Evolutionary conservation across 2,797 vertebrate species (phyloP).

Genomic region (Coilia nasus): DNA sequence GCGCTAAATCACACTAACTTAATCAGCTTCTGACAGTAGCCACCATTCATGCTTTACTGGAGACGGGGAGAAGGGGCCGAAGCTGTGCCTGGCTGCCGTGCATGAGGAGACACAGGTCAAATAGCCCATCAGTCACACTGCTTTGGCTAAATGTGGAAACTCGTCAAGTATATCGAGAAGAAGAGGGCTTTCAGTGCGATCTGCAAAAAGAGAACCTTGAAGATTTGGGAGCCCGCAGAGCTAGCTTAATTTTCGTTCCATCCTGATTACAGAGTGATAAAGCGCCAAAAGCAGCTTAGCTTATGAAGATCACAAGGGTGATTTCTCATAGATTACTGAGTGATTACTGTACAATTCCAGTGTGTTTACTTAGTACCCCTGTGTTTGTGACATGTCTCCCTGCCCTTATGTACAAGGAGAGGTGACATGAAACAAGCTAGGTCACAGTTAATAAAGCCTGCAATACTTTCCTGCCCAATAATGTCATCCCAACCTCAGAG

Average conservation of each 20-base stretch:
- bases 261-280: conserved; percentile 31
- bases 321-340: not conserved
- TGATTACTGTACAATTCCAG: not conserved
- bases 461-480: not conserved
- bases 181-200: conserved; percentile 5
- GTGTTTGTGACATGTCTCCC: not conserved
- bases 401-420: not conserved
- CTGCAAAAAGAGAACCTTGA: conserved; percentile 6
- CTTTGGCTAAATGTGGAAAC: not conserved
- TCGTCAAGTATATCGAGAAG: not conserved
- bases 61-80: not conserved
- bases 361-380: not conserved
- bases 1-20: conserved; percentile 18
- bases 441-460: not conserved
- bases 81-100: conserved; percentile 13
- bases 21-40: conserved; percentile 10
- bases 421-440: not conserved
- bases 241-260: conserved; percentile 19
- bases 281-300: conserved; percentile 30
- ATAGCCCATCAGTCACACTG: not conserved
- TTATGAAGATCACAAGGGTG: not conserved
- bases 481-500: not conserved
- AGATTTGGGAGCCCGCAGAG: conserved; percentile 10
- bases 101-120: not conserved
- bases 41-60: not conserved